Percentiles rank a stretch among this genome's conserved stretches.
These are phyloP conservation scores for Oreocharis arfaki DNA, from an alignment of 2,113 vertebrate species.

Conservation along the genomic window DNA sequence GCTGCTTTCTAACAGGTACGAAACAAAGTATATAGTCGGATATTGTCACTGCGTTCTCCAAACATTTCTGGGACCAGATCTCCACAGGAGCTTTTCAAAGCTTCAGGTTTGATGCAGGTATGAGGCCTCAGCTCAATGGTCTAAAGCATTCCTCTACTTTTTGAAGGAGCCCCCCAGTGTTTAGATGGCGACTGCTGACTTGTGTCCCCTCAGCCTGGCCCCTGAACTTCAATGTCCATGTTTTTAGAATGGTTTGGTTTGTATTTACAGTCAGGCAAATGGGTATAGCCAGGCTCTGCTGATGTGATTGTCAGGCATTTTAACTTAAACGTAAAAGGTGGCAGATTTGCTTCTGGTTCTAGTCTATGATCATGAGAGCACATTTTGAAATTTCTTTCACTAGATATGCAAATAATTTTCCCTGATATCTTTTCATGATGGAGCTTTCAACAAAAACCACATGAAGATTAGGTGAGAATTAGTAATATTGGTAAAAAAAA, in stretches of 20 bases:
- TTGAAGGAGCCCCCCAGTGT: neutral
- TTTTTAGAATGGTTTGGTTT: neutral
- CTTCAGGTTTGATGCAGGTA: conserved; percentile 94
- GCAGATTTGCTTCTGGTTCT: neutral
- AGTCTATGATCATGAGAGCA: neutral
- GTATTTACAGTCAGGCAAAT: neutral
- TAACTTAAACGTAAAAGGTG: neutral
- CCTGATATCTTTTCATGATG: neutral
- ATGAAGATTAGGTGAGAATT: neutral
- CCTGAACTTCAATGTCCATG: neutral
- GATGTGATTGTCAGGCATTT: neutral
- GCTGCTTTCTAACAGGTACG: conserved; percentile 75
- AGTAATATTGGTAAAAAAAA: neutral
- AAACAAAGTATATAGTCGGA: conserved; percentile 91
- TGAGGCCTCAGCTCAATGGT: neutral
- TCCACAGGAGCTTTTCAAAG: conserved; percentile 91
- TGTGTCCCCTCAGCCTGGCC: neutral
- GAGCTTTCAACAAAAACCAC: neutral
- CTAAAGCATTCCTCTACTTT: neutral
- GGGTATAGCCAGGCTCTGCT: neutral
- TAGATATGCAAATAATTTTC: neutral
- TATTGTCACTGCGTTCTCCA: conserved; percentile 86
- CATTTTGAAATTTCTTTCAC: neutral
- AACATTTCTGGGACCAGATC: conserved; percentile 88
- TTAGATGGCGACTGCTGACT: neutral